A percentile compares a stretch with the other conserved stretches of the same genome.
These are phyloP conservation scores for Leptodirus hochenwartii DNA, from an alignment of 2,888 invertebrate genomes.

Conservation along the genomic window DNA sequence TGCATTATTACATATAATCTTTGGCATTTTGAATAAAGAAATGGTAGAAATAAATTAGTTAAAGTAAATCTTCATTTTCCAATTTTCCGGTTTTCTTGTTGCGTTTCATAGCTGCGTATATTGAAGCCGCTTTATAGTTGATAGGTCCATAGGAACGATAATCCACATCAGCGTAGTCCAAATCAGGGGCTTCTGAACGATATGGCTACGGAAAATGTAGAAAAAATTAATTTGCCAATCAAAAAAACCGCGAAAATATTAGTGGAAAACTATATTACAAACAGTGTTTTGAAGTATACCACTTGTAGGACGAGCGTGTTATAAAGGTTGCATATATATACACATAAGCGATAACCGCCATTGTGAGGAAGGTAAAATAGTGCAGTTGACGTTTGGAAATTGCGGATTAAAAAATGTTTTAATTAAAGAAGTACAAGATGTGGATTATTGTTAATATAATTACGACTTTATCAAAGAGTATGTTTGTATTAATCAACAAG, in stretches of 20 bases:
- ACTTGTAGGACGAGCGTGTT: constrained; percentile 7
- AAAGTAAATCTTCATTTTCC: constrained; percentile 23
- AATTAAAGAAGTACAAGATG: too few species aligned
- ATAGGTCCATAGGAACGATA: constrained; percentile 81
- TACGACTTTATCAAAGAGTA: too few species aligned
- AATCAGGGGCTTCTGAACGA: constrained; percentile 56
- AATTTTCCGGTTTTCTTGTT: constrained; percentile 21
- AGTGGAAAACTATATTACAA: constrained; percentile 10
- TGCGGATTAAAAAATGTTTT: too few species aligned
- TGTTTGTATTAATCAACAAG: too few species aligned
- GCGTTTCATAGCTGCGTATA: constrained; percentile 59
- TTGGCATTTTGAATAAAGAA: constrained; percentile 1
- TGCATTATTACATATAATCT: neutral
- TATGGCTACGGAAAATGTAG: constrained; percentile 48
- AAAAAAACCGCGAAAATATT: constrained; percentile 8
- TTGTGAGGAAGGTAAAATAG: too few species aligned
- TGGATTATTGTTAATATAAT: too few species aligned
- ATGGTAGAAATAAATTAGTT: too few species aligned
- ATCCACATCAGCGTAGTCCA: constrained; percentile 82
- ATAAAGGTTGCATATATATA: too few species aligned
- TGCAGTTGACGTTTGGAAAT: too few species aligned
- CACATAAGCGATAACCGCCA: too few species aligned
- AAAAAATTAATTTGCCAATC: too few species aligned
- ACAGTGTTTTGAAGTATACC: constrained; percentile 7
- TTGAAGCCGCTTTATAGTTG: constrained; percentile 78